Percentiles rank a stretch among this genome's conserved stretches.
These are phyloP conservation scores for Oxycera nigricornis DNA, from an alignment of 2,888 invertebrate species.

Conservation along the genomic window DNA sequence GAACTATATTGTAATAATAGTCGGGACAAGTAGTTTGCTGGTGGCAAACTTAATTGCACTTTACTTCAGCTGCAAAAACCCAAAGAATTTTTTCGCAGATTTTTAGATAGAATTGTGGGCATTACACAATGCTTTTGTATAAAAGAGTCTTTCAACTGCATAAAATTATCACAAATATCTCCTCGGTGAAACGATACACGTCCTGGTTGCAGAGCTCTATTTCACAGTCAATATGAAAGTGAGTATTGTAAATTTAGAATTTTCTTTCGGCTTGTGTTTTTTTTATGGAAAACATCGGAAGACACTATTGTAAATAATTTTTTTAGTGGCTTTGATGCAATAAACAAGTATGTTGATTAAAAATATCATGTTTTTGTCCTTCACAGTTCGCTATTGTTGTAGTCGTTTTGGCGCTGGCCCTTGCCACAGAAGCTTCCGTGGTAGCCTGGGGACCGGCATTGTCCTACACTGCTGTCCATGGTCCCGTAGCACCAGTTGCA, in stretches of 20 bases:
- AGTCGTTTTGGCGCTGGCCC: constrained; percentile 53
- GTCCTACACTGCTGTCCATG: constrained; percentile 46
- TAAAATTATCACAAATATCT: constrained; percentile 28
- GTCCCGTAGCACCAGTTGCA: constrained; percentile 43
- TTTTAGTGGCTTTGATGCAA: neutral
- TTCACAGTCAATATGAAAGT: constrained; percentile 25
- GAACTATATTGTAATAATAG: neutral
- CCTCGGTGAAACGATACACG: neutral
- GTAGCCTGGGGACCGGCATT: constrained; percentile 45
- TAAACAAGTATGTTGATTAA: neutral
- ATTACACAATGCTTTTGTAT: constrained; percentile 31
- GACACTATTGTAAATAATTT: too few relatives aligned
- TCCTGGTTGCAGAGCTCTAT: neutral
- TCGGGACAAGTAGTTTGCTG: neutral
- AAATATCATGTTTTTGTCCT: constrained; percentile 3
- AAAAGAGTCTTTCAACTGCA: constrained; percentile 12
- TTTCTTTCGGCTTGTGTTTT: too few relatives aligned
- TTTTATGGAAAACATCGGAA: too few relatives aligned
- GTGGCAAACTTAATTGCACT: neutral
- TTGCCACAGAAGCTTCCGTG: constrained; percentile 48
- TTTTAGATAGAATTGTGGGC: neutral
- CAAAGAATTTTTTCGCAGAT: neutral
- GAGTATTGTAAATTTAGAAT: constrained; percentile 5
- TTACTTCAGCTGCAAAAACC: neutral
- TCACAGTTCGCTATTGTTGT: constrained; percentile 54